Base-by-base conservation (phyloP, 2,797 vertebrate genomes). In the Rhincodon typus region DNA sequence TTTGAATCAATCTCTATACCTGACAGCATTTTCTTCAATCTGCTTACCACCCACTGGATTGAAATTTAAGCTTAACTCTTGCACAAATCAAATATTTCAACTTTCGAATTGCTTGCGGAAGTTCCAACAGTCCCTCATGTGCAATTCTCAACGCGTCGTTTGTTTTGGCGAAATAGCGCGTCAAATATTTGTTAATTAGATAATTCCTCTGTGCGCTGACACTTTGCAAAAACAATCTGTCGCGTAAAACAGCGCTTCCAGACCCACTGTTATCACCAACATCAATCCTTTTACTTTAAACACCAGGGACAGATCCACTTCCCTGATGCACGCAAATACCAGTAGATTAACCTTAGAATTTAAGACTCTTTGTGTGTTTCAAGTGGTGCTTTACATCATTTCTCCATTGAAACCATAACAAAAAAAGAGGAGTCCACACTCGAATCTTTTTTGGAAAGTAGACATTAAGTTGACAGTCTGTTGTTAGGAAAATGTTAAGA, bases 201-300 rank as follows among this genome's bases (percentile, higher is more conserved):
- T 95, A 30, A 95, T 95, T 27, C 42, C 94, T 27, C 62, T 34
- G 67, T 53, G 94, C 46, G 27, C 42, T 10, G 88, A 46, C 67
- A 94, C 94, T 50, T 34, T 10, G 42, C 69, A 74, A 94, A 50
- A 94, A 74, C 69, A 74, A 94, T 70, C 69, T 46, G 94, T 66
- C 53, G 50, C 72, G 17, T 34, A 95, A n/a, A 74, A 50, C 15
- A 95, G 21, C 70, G 23, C 34, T 77, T 46, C 70, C 67, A 19
- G 25, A 12, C 38, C 70, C 19, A 25, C 94, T 74, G 42, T 94
- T 53, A 74, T 94, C 69, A 50, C 42, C 27, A 50, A 34, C 6
- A 27, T 57, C 25, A 95, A 30, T 30, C 42, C 70, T 74, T 69
- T 30, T 27, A 72, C n/a, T 17, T 53, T 53, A 46, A 53, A 77